Percentiles rank a stretch among this genome's conserved stretches.
phyloP scores from a whole-genome alignment of 92 coral and sea anemone species.

The Porites rus region DNA sequence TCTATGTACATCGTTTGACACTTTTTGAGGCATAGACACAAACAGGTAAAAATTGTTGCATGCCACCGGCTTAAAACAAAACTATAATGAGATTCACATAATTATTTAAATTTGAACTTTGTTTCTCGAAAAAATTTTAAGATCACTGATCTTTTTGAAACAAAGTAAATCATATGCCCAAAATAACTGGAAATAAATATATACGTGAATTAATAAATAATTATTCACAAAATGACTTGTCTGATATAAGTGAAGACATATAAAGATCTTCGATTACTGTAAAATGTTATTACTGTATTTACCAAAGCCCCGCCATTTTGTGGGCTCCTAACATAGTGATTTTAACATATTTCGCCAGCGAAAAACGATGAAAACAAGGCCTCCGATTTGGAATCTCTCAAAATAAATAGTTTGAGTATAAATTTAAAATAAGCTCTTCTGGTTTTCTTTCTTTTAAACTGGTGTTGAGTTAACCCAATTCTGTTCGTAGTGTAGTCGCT shows the following conservation, averaged over 20 bases:
- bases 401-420: not conserved
- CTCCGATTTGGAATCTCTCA: not conserved
- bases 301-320: too few species aligned
- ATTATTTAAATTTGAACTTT: not conserved
- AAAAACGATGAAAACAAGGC: not conserved
- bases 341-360: slow-evolving; percentile 33
- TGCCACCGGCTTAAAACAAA: too few species aligned
- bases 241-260: not conserved
- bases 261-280: too few species aligned
- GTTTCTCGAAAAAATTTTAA: not conserved
- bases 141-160: not conserved
- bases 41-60: too few species aligned
- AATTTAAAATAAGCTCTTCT: not conserved
- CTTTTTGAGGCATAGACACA: too few species aligned
- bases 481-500: not conserved
- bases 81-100: not conserved
- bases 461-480: not conserved
- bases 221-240: not conserved
- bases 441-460: not conserved
- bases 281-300: too few species aligned
- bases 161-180: not conserved
- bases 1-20: too few species aligned
- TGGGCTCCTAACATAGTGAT: not conserved
- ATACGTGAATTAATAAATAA: not conserved
- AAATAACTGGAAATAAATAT: not conserved